Evolutionary conservation across 2,797 vertebrate genomes (phyloP), one percentile per base, ranked within the genome.

Genomic region (Pangasius mekongensis): DNA sequence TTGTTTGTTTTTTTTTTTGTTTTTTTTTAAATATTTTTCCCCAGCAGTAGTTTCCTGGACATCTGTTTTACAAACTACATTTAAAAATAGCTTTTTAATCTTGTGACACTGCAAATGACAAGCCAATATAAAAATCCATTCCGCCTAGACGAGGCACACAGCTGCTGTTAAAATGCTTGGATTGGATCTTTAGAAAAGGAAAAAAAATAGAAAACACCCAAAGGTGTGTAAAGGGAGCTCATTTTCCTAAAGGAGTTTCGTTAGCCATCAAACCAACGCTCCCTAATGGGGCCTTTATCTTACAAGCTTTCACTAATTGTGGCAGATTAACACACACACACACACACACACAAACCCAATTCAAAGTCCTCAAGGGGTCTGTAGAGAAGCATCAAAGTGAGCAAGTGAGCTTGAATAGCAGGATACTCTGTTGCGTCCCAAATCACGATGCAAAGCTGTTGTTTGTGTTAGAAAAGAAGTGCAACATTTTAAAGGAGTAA

Each of bases 21-120:
- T 73, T 43, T 4, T 58, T 11, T 90, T 22, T 58, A 52, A 33
- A 33, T 84, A 90, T 92, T 94, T 93, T 87, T 92, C 84, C 92
- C 89, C 92, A 88, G 86, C 85, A 89, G 74, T 11, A 24, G 74
- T 86, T 92, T 90, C 92, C 54, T 91, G 87, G 91, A 93, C 91
- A 91, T 92, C 71, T 93, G 64, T 56, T 56, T 69, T 92, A 92
- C 94, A 90, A 93, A 86, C 89, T 92, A 89, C 91, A 90, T 92
- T 24, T 33, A 86, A 77, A 85, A 92, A 93, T 91, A 91, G 89
- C 67, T 88, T 94, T 94, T 93, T 89, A 90, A 93, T 95, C 90
- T 92, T 91, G 81, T 91, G 91, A 94, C 20, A 83, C 92, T 85
- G 84, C 93, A 94, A 94, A 95, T 91, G 56, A 92, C 85, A 87